phyloP scores from a whole-genome alignment of 2,888 invertebrate genomes.

The Schrankia costaestrigalis region DNA sequence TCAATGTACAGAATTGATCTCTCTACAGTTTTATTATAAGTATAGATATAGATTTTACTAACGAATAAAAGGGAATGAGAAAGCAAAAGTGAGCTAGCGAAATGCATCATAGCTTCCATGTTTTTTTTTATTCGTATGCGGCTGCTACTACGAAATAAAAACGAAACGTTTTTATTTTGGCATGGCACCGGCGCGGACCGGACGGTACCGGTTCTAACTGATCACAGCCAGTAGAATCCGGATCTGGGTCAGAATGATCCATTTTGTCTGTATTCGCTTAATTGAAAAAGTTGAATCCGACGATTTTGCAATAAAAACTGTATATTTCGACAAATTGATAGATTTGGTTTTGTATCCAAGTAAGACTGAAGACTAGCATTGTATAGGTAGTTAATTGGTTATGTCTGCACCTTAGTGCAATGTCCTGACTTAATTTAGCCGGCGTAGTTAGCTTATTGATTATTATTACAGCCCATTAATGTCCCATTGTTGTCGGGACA shows the following conservation, averaged over 20 bases:
- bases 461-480: no score
- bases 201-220: constrained; percentile 35
- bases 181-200: constrained; percentile 48
- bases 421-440: no score
- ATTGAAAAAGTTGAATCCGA: constrained; percentile 75
- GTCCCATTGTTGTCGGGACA: no score
- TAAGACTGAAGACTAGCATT: no score
- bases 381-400: no score
- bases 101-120: constrained; percentile 29
- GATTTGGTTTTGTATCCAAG: no score
- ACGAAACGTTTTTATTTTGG: constrained; percentile 57
- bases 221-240: constrained; percentile 32
- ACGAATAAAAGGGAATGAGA: constrained; percentile 7
- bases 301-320: constrained; percentile 62
- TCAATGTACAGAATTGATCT: no score
- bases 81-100: constrained; percentile 19
- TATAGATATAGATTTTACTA: no score
- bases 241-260: constrained; percentile 56
- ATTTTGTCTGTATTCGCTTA: constrained; percentile 48
- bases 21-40: no score
- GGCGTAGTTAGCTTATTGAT: no score
- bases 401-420: no score
- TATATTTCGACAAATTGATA: no score
- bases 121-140: constrained; percentile 38
- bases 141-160: constrained; percentile 46